Conservation (phyloP, 2,888 invertebrate genomes). For the Zhuqinia jingwanae region DNA sequence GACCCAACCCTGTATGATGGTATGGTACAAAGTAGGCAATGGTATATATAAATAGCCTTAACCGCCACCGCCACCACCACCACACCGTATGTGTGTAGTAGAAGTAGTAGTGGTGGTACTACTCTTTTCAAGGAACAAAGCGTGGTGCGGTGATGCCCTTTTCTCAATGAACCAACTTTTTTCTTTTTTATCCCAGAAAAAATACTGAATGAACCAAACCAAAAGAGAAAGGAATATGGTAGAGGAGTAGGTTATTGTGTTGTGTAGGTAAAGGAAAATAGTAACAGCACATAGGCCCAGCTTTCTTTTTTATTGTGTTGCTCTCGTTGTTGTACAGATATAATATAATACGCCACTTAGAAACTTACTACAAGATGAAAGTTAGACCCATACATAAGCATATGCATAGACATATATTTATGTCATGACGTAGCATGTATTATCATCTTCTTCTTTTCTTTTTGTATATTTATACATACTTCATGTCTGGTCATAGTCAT, state of each 20-base stretch:
- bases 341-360: no score
- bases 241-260: background rate
- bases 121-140: background rate
- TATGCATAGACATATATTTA: no score
- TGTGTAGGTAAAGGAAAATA: background rate
- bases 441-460: no score
- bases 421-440: no score
- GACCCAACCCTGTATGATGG: background rate
- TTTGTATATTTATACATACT: no score
- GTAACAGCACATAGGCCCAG: background rate
- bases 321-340: background rate
- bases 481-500: no score
- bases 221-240: background rate
- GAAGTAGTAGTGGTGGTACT: no score
- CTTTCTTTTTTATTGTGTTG: background rate
- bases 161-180: conserved; percentile 33
- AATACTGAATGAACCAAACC: conserved; percentile 34
- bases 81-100: no score
- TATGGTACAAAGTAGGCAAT: background rate
- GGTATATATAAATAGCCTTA: no score
- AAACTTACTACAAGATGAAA: no score
- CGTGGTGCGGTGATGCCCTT: conserved; percentile 5
- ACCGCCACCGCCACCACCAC: no score
- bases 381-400: no score
- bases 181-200: conserved; percentile 6